Evolutionary conservation across 2,113 vertebrate genomes (phyloP).

Genomic region (Hippopotamus amphibius): DNA sequence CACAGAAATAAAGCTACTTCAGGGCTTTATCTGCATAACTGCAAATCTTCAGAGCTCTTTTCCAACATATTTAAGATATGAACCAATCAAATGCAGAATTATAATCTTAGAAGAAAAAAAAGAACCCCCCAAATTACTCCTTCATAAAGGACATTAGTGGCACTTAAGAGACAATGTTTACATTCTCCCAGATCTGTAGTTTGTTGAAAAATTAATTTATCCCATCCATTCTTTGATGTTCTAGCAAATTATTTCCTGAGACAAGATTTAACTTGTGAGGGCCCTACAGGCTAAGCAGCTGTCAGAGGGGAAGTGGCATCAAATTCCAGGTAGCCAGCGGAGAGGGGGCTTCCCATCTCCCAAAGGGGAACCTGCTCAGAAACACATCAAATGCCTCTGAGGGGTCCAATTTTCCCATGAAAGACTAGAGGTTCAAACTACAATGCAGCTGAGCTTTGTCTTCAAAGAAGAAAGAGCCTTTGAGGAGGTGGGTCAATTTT

Average conservation of each 20-base stretch:
- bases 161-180: constrained; percentile 48
- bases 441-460: neutral
- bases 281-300: constrained; percentile 53
- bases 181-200: constrained; percentile 46
- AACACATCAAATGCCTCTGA: neutral
- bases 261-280: constrained; percentile 72
- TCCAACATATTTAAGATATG: neutral
- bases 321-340: constrained; percentile 54
- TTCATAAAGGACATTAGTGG: constrained; percentile 25
- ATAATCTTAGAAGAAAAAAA: constrained; percentile 1
- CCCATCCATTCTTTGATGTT: constrained; percentile 69
- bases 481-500: neutral
- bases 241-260: constrained; percentile 65
- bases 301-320: constrained; percentile 21
- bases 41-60: neutral
- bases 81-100: constrained; percentile 43
- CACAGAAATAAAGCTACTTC: neutral
- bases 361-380: neutral
- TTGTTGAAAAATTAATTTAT: constrained; percentile 74
- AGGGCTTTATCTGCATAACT: neutral
- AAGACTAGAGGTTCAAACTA: neutral
- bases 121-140: neutral
- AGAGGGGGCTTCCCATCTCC: neutral
- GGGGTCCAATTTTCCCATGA: neutral
- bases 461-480: neutral